phyloP scores from a whole-genome alignment of 1,140 invertebrate genomes.

The Teleopsis dalmanni region DNA sequence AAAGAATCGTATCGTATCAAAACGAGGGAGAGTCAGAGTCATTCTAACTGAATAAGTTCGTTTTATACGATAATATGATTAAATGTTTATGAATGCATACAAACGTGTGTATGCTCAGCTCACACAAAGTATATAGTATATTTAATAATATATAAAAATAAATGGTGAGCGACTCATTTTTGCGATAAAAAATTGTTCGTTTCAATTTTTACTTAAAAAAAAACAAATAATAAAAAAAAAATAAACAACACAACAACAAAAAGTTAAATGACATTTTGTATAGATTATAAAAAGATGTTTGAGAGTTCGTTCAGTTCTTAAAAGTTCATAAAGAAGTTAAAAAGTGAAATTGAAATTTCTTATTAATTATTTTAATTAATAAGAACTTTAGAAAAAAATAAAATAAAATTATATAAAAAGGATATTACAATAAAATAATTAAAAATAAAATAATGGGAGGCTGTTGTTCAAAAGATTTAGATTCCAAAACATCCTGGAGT shows the following conservation, averaged over 20 bases:
- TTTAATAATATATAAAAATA: slow-evolving; percentile 5
- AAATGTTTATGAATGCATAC: too few relatives aligned
- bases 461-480: slow-evolving; percentile 36
- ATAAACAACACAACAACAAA: too few relatives aligned
- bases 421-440: slow-evolving; percentile 1
- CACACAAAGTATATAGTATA: neutral
- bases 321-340: neutral
- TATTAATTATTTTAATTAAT: neutral
- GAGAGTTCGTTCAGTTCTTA: slow-evolving; percentile 1
- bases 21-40: too few relatives aligned
- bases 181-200: too few relatives aligned
- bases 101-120: too few relatives aligned
- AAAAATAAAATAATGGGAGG: slow-evolving; percentile 9
- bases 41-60: too few relatives aligned
- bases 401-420: slow-evolving; percentile 16
- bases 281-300: neutral
- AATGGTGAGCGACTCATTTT: too few relatives aligned
- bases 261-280: slow-evolving; percentile 5
- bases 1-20: too few relatives aligned
- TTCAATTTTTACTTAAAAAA: too few relatives aligned
- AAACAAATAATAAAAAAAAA: too few relatives aligned
- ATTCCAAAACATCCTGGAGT: slow-evolving; percentile 38
- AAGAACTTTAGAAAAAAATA: slow-evolving; percentile 1
- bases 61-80: too few relatives aligned
- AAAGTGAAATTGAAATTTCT: neutral